Evolutionary conservation across 2,113 vertebrate genomes (phyloP).

Genomic region (Lates calcarifer): DNA sequence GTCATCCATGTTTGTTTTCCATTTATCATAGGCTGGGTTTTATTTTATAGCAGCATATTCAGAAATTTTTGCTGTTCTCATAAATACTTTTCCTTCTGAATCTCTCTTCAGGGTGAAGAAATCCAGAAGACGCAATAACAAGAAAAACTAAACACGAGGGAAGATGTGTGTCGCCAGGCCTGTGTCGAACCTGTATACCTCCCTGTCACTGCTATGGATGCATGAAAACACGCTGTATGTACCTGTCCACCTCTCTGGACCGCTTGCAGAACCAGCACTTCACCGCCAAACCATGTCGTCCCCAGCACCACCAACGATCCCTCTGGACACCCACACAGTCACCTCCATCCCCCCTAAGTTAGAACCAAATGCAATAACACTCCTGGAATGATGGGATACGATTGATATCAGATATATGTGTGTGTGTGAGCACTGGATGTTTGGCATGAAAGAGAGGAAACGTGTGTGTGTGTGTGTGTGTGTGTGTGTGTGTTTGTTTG

Average conservation of each 20-base stretch:
- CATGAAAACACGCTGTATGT: conserved; percentile 70
- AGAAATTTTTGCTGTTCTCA: background rate
- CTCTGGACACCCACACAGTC: conserved; percentile 23
- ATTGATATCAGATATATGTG: conserved; percentile 7
- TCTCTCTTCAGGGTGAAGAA: conserved; percentile 79
- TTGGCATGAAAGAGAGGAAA: background rate
- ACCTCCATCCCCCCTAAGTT: background rate
- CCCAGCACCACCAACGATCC: conserved; percentile 19
- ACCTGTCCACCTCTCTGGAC: conserved; percentile 72
- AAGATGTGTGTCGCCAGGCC: conserved; percentile 14
- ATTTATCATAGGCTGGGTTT: background rate
- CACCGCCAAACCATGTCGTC: conserved; percentile 48
- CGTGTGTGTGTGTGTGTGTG: conserved; percentile 9
- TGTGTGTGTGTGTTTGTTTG: conserved; percentile 14
- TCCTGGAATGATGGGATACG: conserved; percentile 10
- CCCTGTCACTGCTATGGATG: conserved; percentile 74
- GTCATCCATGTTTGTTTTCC: background rate
- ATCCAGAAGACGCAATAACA: conserved; percentile 74
- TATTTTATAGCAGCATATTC: background rate
- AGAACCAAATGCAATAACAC: conserved; percentile 63
- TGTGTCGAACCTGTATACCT: conserved; percentile 52
- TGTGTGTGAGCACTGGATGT: background rate
- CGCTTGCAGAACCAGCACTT: conserved; percentile 84
- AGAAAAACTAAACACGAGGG: conserved; percentile 62
- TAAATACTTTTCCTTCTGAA: background rate